Base-by-base conservation (phyloP, 2,888 invertebrate genomes). In the Panorpa germanica region DNA sequence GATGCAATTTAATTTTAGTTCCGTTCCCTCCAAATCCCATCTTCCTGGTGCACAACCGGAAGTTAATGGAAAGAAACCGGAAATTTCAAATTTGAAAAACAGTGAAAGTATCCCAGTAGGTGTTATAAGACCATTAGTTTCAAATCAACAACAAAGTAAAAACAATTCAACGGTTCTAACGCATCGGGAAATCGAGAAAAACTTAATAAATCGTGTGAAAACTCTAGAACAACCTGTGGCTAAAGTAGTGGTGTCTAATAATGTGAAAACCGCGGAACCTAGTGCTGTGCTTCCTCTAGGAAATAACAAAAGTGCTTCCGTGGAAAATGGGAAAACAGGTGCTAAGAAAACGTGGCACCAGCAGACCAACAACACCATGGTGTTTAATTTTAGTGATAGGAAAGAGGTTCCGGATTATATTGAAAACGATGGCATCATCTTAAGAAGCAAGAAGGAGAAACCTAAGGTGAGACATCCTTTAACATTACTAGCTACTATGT, bases 401-500 rank as follows among this genome's bases (percentile, higher is more conserved):
- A 78, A 77, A 55, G 78, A 78, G 46, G 81, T 85, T 45, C 86
- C 86, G 29, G 82, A 86, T 63, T 85, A 88, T 56, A 80, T 88
- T 47, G 82, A 82, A 52, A 83, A 85, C 57, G 85, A 86, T 60
- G 82, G 81, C 41, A 64, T 75, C 50, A 64, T 75, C 41, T 65
- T 73, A 42, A 65, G 68, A 43, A 62, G 63, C 45, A 67, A 67
- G 41, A 63, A 70, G 35, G 69, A 70, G 47, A 62, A 69, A 45
- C 67, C 75, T 43, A 80, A 78, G 75, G 81, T 80, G 45, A 70
- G 68, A 28, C 14, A 33, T 28, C 15, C 27, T 17, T 22, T 9
- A 22, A 11, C 9, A 20, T 12, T 17, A 22, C 22, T 27, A 9
- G 15, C 22, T 10, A n/a, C n/a, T n/a, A n/a, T n/a, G n/a, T n/a